Conservation (phyloP, 2,797 vertebrate species). For the Halcyon leucocephala region DNA sequence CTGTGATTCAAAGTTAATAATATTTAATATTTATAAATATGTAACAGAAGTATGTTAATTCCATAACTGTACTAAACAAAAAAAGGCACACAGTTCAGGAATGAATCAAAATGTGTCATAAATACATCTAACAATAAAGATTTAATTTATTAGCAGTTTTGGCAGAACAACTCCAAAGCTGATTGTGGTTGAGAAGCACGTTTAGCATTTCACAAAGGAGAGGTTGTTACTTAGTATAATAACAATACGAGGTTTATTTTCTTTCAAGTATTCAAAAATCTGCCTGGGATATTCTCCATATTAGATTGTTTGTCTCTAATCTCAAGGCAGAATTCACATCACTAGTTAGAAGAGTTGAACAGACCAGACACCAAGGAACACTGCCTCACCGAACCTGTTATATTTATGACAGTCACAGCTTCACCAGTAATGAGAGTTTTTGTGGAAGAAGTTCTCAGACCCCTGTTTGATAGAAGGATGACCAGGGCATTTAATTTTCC, state of each 20-base stretch:
- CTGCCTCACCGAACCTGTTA: neutral
- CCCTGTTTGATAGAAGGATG: neutral
- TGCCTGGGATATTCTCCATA: neutral
- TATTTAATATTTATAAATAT: conserved; percentile 51
- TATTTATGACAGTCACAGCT: neutral
- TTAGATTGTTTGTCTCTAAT: neutral
- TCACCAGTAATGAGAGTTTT: neutral
- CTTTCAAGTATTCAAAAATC: neutral
- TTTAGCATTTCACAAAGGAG: conserved; percentile 9
- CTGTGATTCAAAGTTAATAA: conserved; percentile 30
- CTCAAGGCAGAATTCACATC: neutral
- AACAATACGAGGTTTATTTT: neutral
- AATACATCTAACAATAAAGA: conserved; percentile 46
- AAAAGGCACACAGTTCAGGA: neutral
- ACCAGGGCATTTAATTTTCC: neutral
- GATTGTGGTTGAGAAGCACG: neutral
- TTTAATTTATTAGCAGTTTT: conserved; percentile 56
- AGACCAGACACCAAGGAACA: neutral
- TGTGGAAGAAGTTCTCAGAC: neutral
- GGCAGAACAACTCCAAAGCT: conserved; percentile 57
- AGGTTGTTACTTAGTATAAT: neutral
- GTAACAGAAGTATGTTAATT: conserved; percentile 42
- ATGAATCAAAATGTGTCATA: conserved; percentile 60
- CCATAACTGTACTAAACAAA: neutral
- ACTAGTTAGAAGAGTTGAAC: neutral